A percentile compares a stretch with the other conserved stretches of the same genome.
Conservation (phyloP, 1,140 invertebrate genomes). For the Zaprionus taronus region DNA sequence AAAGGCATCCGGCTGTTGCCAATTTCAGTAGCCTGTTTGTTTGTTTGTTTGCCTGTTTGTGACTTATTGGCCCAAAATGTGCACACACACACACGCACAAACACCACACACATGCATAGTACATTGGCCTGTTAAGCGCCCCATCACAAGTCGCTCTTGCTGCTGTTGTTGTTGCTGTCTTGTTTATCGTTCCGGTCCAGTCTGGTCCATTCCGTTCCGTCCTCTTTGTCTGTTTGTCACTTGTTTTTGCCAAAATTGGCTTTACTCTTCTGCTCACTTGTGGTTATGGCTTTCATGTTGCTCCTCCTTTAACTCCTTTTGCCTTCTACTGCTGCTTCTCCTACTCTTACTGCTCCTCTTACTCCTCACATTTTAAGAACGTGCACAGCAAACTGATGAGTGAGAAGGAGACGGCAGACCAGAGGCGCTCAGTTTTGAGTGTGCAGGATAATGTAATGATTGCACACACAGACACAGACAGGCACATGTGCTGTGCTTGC, state of each 20-base stretch:
- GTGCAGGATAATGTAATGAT: constrained; percentile 63
- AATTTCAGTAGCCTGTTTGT: constrained; percentile 62
- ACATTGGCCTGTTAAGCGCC: constrained; percentile 59
- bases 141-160: constrained; percentile 32
- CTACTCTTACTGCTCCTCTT: constrained; percentile 11
- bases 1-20: constrained; percentile 74
- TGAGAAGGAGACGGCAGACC: background rate
- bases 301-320: constrained; percentile 19
- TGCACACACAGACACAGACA: constrained; percentile 23
- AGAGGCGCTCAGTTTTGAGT: constrained; percentile 32
- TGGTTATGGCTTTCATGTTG: constrained; percentile 55
- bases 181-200: constrained; percentile 61
- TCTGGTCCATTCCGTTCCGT: constrained; percentile 45
- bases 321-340: constrained; percentile 16
- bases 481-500: background rate
- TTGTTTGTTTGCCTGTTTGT: constrained; percentile 58
- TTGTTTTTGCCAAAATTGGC: constrained; percentile 79
- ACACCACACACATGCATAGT: constrained; percentile 50
- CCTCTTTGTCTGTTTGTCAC: constrained; percentile 69
- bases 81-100: constrained; percentile 22
- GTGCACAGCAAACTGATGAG: constrained; percentile 71
- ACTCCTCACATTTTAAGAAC: constrained; percentile 71
- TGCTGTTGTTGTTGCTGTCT: constrained; percentile 50
- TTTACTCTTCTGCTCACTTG: constrained; percentile 51
- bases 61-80: constrained; percentile 79